Base-by-base conservation (phyloP, 2,113 vertebrate genomes). In the Rhinopomastus cyanomelas region DNA sequence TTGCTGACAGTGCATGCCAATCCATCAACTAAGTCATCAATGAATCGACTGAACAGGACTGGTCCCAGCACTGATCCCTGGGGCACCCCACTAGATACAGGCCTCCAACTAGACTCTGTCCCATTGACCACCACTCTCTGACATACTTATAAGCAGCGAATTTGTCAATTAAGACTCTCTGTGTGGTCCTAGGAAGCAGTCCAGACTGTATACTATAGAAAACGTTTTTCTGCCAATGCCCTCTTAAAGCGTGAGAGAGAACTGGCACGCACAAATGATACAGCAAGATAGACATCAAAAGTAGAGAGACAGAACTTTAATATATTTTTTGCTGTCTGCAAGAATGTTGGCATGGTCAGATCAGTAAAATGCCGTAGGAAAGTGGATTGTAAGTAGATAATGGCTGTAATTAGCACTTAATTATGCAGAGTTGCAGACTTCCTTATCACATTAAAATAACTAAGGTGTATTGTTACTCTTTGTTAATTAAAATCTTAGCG, bases 121-220 rank as follows among this genome's bases (percentile, higher is more conserved):
- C n/a, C n/a, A n/a, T n/a, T n/a, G n/a, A n/a, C n/a, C n/a, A n/a
- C n/a, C n/a, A n/a, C n/a, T n/a, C n/a, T n/a, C n/a, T n/a, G n/a
- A n/a, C n/a, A 17, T 3, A 11, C 9, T 18, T 55, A 32, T 13
- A 59, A 51, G 9, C 22, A 73, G 12, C 16, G 37, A 76, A 46
- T 59, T 77, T 77, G 29, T 69, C 26, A 77, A 55, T 25, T 10
- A 62, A n/a, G 14, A 77, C 2, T 9, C 27, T 52, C 17, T 80
- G 0, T 53, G 20, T 59, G 6, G 16, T 80, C n/a, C 20, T 30
- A 52, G 37, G 22, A 87, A 82, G 9, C 11, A 75, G 13, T 46
- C 21, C 27, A 53, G 51, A 39, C n/a, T 39, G 5, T 72, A 73
- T 0, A 3, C 2, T 7, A 0, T 10, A 5, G 23, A 82, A 72